Conservation (phyloP, 2,888 invertebrate species). For the Heteromyza rotundicornis region DNA sequence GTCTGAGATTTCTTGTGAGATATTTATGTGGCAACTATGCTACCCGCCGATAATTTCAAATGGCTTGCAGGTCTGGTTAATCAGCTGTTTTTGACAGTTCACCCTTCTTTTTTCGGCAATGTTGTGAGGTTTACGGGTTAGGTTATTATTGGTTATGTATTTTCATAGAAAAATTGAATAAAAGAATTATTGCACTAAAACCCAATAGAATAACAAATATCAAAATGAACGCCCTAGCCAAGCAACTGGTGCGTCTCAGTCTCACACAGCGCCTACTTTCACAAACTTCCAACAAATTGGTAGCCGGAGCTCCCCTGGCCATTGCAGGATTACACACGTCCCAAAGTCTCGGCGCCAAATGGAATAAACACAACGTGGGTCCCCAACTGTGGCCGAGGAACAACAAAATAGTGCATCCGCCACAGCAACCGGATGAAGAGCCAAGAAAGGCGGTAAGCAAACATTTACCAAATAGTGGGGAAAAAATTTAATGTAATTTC, state of each 20-base stretch:
- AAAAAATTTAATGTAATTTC: too few species aligned
- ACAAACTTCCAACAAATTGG: not conserved
- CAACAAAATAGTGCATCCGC: constrained; percentile 82
- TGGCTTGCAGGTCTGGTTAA: too few species aligned
- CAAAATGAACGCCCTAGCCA: constrained; percentile 31
- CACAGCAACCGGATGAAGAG: constrained; percentile 77
- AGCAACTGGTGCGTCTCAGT: constrained; percentile 24
- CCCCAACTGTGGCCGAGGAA: constrained; percentile 69
- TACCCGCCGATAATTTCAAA: too few species aligned
- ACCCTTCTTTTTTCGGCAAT: too few species aligned
- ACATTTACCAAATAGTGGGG: not conserved
- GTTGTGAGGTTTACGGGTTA: too few species aligned
- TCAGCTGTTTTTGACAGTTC: too few species aligned
- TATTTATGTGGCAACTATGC: too few species aligned
- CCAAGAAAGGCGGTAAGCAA: constrained; percentile 81
- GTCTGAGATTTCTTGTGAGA: too few species aligned
- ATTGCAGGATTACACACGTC: constrained; percentile 48
- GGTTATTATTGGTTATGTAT: too few species aligned
- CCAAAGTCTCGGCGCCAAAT: constrained; percentile 38
- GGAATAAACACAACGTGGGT: constrained; percentile 52
- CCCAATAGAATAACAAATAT: not conserved
- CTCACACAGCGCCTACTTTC: constrained; percentile 14
- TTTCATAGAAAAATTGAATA: not conserved
- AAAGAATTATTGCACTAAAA: not conserved
- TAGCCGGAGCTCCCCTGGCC: not conserved